These are phyloP conservation scores for Tenualosa thibaudeaui DNA, from an alignment of 2,797 vertebrate species.

Conservation along the genomic window DNA sequence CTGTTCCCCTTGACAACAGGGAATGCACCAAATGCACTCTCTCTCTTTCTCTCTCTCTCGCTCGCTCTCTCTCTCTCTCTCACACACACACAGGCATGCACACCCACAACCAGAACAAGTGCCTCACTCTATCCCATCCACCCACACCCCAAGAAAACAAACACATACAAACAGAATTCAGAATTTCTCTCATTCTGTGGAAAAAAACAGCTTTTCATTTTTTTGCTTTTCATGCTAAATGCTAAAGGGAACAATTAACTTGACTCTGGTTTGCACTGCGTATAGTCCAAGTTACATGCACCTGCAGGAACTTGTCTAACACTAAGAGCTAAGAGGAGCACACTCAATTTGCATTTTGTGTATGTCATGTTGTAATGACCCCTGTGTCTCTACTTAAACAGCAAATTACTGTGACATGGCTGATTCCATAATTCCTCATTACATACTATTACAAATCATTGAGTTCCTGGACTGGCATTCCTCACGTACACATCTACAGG, in stretches of 20 bases:
- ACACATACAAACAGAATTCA: neutral
- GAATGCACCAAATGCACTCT: conserved; percentile 17
- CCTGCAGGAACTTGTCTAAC: neutral
- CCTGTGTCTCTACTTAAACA: neutral
- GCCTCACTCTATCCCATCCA: no score
- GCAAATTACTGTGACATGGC: neutral
- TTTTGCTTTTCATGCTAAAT: neutral
- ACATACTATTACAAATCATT: neutral
- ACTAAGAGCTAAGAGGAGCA: neutral
- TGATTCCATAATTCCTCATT: neutral
- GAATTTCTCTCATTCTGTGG: neutral
- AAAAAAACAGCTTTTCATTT: no score
- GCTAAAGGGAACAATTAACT: neutral
- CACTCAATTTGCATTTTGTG: neutral
- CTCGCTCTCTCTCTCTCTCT: neutral
- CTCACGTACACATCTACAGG: neutral
- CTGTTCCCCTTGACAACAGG: conserved; percentile 52
- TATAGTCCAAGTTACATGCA: neutral
- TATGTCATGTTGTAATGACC: conserved; percentile 7
- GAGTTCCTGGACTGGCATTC: neutral
- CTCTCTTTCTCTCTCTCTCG: no score
- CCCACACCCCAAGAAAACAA: neutral
- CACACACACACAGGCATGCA: neutral
- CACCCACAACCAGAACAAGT: neutral
- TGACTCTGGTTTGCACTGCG: neutral